These are phyloP conservation scores for Meghimatium bilineatum DNA, from an alignment of 2,888 invertebrate species.

Conservation along the genomic window DNA sequence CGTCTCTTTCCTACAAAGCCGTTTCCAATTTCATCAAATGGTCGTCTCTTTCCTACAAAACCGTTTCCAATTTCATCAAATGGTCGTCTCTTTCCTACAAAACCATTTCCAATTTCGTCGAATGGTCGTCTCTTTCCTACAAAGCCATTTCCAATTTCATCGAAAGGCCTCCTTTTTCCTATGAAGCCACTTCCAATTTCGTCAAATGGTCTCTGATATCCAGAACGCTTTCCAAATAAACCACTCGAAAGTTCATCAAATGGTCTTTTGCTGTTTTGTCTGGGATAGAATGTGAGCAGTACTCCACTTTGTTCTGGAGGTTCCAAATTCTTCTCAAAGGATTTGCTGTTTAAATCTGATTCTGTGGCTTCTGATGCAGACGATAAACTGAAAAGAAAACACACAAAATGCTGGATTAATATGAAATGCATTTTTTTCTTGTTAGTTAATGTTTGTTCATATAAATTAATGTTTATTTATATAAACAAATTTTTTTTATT, in stretches of 20 bases:
- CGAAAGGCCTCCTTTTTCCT: conserved; percentile 47
- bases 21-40: conserved; percentile 34
- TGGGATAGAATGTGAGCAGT: background rate
- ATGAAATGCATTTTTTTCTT: too few species aligned
- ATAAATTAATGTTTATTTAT: too few species aligned
- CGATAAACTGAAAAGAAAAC: conserved; percentile 20
- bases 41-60: conserved; percentile 46
- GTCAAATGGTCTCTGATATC: conserved; percentile 30
- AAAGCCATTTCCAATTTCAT: conserved; percentile 33
- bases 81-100: conserved; percentile 30
- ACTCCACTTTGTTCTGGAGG: background rate
- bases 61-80: conserved; percentile 43
- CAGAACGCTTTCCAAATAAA: conserved; percentile 40
- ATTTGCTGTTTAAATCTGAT: background rate
- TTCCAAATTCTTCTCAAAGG: background rate
- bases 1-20: conserved; percentile 42
- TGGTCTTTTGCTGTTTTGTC: conserved; percentile 19
- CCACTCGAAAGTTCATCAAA: conserved; percentile 51
- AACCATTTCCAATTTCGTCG: conserved; percentile 45
- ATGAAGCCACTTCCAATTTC: conserved; percentile 50
- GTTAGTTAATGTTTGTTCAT: too few species aligned
- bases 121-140: conserved; percentile 41
- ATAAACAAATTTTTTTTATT: too few species aligned
- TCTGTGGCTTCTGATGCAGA: background rate
- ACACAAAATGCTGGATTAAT: too few species aligned